phyloP scores from a whole-genome alignment of 2,113 vertebrate species.

The Peromyscus polionotus region DNA sequence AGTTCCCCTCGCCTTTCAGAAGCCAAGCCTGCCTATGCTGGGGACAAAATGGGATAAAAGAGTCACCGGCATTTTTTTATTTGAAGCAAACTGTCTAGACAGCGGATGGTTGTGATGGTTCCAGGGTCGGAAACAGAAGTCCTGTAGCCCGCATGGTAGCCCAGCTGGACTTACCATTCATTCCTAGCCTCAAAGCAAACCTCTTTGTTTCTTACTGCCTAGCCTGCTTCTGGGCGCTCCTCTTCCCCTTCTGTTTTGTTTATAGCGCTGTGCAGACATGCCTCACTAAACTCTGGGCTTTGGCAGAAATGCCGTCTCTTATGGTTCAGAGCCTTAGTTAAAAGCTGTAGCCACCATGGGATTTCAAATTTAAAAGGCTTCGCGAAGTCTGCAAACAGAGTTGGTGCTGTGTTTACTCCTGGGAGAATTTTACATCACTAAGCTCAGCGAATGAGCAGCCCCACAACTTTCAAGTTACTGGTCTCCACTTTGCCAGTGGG shows the following conservation, averaged over 20 bases:
- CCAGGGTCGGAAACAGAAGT: neutral
- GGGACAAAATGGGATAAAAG: neutral
- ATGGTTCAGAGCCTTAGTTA: conserved; percentile 74
- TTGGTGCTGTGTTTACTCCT: conserved; percentile 47
- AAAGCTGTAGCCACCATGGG: conserved; percentile 52
- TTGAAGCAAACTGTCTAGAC: neutral
- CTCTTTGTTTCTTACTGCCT: neutral
- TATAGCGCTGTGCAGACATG: neutral
- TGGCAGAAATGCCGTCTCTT: conserved; percentile 56
- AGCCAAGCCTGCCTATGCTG: neutral
- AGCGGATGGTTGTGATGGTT: fast-evolving
- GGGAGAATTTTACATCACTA: conserved; percentile 27
- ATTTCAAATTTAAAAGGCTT: conserved; percentile 66
- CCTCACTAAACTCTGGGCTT: conserved; percentile 40
- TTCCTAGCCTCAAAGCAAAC: neutral
- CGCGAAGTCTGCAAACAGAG: conserved; percentile 24
- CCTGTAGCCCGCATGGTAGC: neutral
- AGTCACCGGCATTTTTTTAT: neutral
- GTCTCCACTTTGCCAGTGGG: neutral
- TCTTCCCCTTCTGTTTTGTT: neutral
- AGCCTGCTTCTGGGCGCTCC: neutral
- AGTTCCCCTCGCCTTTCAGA: neutral
- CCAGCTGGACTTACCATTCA: neutral
- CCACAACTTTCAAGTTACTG: conserved; percentile 4
- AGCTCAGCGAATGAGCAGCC: neutral